Evolutionary conservation across 1,140 invertebrate species (phyloP), one percentile per base, ranked within the genome.

Genomic region (Drosophila simulans): DNA sequence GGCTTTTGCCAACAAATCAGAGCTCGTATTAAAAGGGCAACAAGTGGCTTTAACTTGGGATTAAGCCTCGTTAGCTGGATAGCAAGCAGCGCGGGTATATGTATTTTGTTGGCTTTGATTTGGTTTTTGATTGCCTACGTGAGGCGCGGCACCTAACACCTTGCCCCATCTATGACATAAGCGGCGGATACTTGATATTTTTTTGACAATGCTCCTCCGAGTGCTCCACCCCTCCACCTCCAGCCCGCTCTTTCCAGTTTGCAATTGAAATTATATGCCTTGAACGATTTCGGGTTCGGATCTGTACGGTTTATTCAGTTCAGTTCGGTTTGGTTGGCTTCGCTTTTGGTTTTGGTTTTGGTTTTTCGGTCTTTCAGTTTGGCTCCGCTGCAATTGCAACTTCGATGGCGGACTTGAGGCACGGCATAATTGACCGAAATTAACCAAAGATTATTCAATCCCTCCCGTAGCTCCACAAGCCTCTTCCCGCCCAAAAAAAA

Each of bases 391-490:
- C 66, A 57, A 69, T 48, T 70, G 66, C 74, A 69, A 77, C 49
- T 66, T 40, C 22, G 45, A 11, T 63, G 25, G 40, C 15, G 45
- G 42, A 22, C 66, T 42, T 42, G 52, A 22, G 74, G 75, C 66
- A 40, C 75, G 75, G 80, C 83, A 86, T 86, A 86, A 88, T 86
- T 88, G 83, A 79, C 75, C 79, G 70, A 86, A 86, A 86, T 86
- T 86, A 86, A 88, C 65, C 83, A 79, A 79, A 76, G 62, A 88
- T 86, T 88, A 86, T 86, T 88, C 83, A 86, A 86, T 83, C 25
- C 72, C 74, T 51, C 10, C 62, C 25, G 11, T 17, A 31, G 22
- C 15, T 20, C 20, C 17, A 25, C 48, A 49, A 49, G 25, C 51
- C 13, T 17, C 46, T 31, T 31, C 7, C 13, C 13, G 5, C 22